Conservation (phyloP, 1,140 invertebrate species). For the Bacillus rossius region DNA sequence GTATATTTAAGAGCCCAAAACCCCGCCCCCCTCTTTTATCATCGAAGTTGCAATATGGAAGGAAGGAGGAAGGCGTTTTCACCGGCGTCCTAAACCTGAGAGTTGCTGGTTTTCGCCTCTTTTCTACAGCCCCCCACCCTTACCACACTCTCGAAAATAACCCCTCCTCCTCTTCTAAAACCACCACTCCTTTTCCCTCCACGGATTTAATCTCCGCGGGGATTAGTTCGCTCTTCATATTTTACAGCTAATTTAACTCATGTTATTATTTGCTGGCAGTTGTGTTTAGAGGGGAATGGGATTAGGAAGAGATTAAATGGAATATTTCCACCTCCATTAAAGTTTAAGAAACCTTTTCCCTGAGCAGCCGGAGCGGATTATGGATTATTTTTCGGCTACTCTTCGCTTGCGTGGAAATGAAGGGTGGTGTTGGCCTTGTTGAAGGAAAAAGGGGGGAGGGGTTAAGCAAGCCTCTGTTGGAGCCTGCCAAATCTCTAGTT, state of each 20-base stretch:
- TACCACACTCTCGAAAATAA: not conserved
- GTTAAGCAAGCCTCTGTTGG: no score
- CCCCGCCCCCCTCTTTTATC: no score
- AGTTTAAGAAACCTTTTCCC: slow-evolving; percentile 18
- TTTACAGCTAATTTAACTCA: slow-evolving; percentile 23
- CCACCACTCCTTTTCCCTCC: slow-evolving; percentile 7
- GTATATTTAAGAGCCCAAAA: no score
- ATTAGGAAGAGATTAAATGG: slow-evolving; percentile 21
- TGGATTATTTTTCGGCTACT: slow-evolving; percentile 15
- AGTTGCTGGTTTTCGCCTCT: slow-evolving; percentile 7
- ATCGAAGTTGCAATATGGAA: no score
- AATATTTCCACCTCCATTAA: slow-evolving; percentile 22
- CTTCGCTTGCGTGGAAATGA: no score
- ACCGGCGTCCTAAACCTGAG: not conserved
- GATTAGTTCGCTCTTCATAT: slow-evolving; percentile 19
- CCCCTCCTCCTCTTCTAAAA: not conserved
- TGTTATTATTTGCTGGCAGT: slow-evolving; percentile 23
- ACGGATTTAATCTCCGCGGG: slow-evolving; percentile 14
- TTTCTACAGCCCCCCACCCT: slow-evolving; percentile 4
- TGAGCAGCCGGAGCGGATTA: slow-evolving; percentile 6
- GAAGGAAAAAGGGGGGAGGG: no score
- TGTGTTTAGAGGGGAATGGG: slow-evolving; percentile 19
- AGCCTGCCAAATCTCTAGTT: slow-evolving; percentile 1
- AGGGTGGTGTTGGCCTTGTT: no score
- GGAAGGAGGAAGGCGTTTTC: no score